Conservation (phyloP, 2,888 invertebrate genomes). For the Zele albiditarsus region DNA sequence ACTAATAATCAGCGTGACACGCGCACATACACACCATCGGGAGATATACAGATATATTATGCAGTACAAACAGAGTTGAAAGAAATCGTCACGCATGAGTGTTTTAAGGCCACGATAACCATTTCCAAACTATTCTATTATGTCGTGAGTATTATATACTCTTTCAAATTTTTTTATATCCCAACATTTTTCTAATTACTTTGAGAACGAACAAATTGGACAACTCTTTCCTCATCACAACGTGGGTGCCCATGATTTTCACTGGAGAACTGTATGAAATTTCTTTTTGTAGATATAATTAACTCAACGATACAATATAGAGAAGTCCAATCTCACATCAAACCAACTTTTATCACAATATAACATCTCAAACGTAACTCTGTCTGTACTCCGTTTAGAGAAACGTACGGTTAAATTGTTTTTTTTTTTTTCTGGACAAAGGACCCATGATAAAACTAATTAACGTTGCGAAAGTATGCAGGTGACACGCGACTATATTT, state of each 20-base stretch:
- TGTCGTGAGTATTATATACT: background rate
- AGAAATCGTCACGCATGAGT: constrained; percentile 10
- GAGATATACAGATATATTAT: constrained; percentile 1
- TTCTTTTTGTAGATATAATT: background rate
- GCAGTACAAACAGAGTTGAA: background rate
- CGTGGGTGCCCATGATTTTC: background rate
- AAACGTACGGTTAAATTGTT: background rate
- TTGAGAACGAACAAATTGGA: background rate
- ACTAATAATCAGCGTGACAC: constrained; percentile 44
- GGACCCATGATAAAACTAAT: constrained; percentile 65
- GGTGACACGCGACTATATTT: background rate
- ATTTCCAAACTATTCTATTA: constrained; percentile 12
- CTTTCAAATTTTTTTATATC: background rate
- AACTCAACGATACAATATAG: background rate
- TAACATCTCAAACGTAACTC: background rate
- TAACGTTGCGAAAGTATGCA: constrained; percentile 59
- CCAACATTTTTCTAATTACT: constrained; percentile 1
- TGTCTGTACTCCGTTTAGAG: too few relatives aligned
- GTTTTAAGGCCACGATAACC: constrained; percentile 9
- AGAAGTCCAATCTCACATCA: background rate
- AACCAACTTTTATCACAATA: background rate
- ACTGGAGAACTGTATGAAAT: background rate
- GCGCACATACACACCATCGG: constrained; percentile 23
- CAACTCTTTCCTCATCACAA: background rate
- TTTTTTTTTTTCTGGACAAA: constrained; percentile 52